Base-by-base conservation (phyloP, 2,888 invertebrate genomes). In the Lagria hirta region DNA sequence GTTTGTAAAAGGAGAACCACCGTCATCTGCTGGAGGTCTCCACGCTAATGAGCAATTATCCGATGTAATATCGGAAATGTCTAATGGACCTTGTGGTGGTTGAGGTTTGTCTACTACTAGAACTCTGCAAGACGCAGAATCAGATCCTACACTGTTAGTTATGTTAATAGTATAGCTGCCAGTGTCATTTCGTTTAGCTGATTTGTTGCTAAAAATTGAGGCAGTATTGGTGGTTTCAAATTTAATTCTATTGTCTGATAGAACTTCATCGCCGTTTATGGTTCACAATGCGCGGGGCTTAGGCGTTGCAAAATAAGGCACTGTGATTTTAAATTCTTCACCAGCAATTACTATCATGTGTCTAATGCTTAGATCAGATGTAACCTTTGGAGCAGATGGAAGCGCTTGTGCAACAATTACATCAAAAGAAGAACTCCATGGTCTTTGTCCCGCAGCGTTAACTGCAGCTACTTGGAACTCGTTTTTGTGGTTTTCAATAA, bases 391-490 rank as follows among this genome's bases (percentile, higher is more conserved):
- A 35, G 90, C 85, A 76, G 88, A 82, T 35, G 92, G 87, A 44
- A 95, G 89, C 23, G 93, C 88, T 54, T 87, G 82, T 33, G 95
- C 95, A 49, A 86, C 82, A 68, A 98, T 94, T 2, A 88, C 82
- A 59, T 95, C 95, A 13, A 95, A 94, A 40, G 88, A 86, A 52
- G 90, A 87, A 55, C 94, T 94, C 78, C 82, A 99, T 2, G 89
- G 88, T 26, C 98, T 95, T 67, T 92, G 91, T 0, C 99, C 99
- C 4, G 98, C 99, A 3, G 94, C 94, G 70, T 96, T 99, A n/a
- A 95, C 76, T 1, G 97, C 99, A 1, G 92, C 86, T 2, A 98
- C 97, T 48, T 98, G 83, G 80, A 99, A 99, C 70, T 99, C 98
- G 62, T 99, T 99, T 65, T 95, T 93, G 58, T 93, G 91, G 68